Conservation (phyloP, 2,888 invertebrate genomes). For the Catocala nupta region DNA sequence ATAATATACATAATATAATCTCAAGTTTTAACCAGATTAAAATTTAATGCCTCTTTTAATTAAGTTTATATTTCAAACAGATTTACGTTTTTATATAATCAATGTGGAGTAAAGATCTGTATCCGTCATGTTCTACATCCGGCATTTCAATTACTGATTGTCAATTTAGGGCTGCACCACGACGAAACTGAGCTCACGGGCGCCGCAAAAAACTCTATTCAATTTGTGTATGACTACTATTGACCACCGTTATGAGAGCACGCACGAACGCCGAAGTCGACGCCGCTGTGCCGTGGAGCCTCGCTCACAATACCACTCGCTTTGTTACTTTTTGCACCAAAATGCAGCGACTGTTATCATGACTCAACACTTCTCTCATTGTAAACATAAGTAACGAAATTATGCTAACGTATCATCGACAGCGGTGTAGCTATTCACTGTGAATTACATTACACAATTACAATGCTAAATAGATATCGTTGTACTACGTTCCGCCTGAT, state of each 20-base stretch:
- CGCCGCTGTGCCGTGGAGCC: constrained; percentile 40
- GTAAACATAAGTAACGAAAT: constrained; percentile 78
- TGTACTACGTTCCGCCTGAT: constrained; percentile 58
- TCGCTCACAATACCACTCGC: constrained; percentile 58
- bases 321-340: constrained; percentile 78
- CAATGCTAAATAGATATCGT: constrained; percentile 59
- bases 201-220: constrained; percentile 75
- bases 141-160: constrained; percentile 68
- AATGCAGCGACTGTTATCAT: constrained; percentile 74
- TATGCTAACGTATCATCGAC: constrained; percentile 71
- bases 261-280: constrained; percentile 71
- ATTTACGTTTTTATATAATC: no score
- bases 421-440: constrained; percentile 66
- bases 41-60: no score
- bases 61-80: no score
- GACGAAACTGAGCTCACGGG: constrained; percentile 66
- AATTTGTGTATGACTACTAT: constrained; percentile 80
- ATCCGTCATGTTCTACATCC: constrained; percentile 52
- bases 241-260: constrained; percentile 76
- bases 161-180: constrained; percentile 72
- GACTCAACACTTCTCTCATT: constrained; percentile 75
- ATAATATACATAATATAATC: no score
- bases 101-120: no score
- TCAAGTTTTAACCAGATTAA: no score
- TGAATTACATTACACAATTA: constrained; percentile 73